Percentiles rank a stretch among this genome's conserved stretches.
These are phyloP conservation scores for Aptenodytes forsteri DNA, from an alignment of 2,113 vertebrate species.

Conservation along the genomic window DNA sequence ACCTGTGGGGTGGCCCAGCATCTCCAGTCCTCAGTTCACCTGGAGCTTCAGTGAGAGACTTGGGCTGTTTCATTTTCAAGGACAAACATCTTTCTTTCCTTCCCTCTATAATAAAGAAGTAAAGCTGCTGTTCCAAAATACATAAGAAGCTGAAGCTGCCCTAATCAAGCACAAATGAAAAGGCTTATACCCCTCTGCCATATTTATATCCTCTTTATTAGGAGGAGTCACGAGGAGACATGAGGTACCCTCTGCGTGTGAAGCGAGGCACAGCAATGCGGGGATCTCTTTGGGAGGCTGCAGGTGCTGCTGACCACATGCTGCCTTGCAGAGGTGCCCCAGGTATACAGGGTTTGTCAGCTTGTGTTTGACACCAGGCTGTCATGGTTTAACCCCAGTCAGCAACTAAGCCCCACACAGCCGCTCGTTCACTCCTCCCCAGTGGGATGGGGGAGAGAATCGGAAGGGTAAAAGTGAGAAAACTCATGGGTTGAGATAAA, in stretches of 20 bases:
- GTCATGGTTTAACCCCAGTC: neutral
- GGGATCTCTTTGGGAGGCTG: neutral
- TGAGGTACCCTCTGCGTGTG: accelerated
- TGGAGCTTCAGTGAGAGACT: neutral
- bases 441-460: too few species aligned
- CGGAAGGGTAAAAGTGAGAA: too few species aligned
- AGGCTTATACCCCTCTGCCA: neutral
- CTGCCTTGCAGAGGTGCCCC: neutral
- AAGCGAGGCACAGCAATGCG: accelerated
- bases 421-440: accelerated
- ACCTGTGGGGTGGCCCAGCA: neutral
- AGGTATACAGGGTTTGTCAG: neutral
- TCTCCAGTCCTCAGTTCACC: neutral
- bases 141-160: neutral
- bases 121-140: neutral
- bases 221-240: neutral
- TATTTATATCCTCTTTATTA: neutral
- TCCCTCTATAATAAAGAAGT: neutral
- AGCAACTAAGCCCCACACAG: neutral
- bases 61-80: neutral
- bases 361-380: neutral
- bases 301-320: neutral
- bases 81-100: neutral
- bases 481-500: too few species aligned
- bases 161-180: neutral